These are phyloP conservation scores for Acrobasis consociella DNA, from an alignment of 2,888 invertebrate species.

Conservation along the genomic window DNA sequence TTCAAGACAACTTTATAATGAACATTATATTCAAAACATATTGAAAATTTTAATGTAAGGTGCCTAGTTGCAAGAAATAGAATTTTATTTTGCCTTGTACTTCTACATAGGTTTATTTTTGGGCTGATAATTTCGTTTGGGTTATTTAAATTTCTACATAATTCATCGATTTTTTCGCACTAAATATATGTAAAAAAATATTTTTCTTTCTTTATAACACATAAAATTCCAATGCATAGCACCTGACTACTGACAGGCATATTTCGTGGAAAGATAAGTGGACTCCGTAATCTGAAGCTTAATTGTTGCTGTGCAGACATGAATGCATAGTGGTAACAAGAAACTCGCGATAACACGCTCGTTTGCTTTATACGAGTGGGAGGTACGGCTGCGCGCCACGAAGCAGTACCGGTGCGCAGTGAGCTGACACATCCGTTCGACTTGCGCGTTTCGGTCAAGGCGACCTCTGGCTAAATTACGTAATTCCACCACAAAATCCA, in stretches of 20 bases:
- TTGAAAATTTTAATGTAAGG: too few relatives aligned
- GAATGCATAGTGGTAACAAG: conserved; percentile 74
- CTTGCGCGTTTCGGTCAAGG: conserved; percentile 80
- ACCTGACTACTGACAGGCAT: conserved; percentile 33
- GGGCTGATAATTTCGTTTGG: too few relatives aligned
- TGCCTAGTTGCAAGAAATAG: too few relatives aligned
- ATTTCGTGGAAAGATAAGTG: conserved; percentile 60
- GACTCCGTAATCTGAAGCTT: conserved; percentile 67
- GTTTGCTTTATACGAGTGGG: conserved; percentile 68
- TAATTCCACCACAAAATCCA: conserved; percentile 72
- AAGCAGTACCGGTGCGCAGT: conserved; percentile 75
- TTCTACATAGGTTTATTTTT: too few relatives aligned
- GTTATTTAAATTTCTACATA: too few relatives aligned
- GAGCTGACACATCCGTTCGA: conserved; percentile 78
- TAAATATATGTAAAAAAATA: too few relatives aligned
- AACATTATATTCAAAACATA: too few relatives aligned
- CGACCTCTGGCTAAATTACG: conserved; percentile 80
- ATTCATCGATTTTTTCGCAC: too few relatives aligned
- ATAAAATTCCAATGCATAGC: not conserved
- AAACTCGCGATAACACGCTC: conserved; percentile 73
- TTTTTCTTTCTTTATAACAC: not conserved
- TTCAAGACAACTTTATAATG: too few relatives aligned
- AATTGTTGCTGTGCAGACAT: conserved; percentile 62
- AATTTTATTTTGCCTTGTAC: too few relatives aligned
- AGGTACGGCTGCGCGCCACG: conserved; percentile 71